Evolutionary conservation across 2,113 vertebrate genomes (phyloP).

Genomic region (Cyprinodon variegatus): DNA sequence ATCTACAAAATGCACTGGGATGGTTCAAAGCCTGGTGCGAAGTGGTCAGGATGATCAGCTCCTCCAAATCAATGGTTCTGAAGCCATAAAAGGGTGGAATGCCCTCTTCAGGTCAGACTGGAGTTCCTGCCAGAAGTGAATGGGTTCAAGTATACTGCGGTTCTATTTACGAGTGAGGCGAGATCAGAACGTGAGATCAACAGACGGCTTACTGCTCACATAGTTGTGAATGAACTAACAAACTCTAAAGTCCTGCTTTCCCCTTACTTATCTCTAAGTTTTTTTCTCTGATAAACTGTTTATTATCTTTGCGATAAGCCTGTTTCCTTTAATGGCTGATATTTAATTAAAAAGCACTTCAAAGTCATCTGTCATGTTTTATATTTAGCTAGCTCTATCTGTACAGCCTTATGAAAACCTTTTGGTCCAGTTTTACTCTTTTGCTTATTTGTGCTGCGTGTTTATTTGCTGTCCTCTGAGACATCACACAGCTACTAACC

Average conservation of each 20-base stretch:
- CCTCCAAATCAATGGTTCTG: no score
- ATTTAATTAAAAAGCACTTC: background rate
- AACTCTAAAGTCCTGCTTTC: background rate
- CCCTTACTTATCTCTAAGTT: background rate
- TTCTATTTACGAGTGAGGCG: no score
- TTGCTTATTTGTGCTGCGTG: constrained; percentile 37
- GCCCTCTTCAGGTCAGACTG: no score
- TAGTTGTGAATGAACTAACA: background rate
- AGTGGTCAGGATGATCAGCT: no score
- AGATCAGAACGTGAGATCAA: no score
- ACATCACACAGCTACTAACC: constrained; percentile 32
- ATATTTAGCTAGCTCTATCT: constrained; percentile 4
- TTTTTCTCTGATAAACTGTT: background rate
- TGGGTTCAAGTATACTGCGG: no score
- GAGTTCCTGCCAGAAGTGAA: no score
- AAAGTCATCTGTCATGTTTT: constrained; percentile 1
- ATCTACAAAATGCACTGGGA: no score
- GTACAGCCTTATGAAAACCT: constrained; percentile 23
- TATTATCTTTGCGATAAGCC: background rate
- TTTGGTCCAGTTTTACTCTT: constrained; percentile 42
- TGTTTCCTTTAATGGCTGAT: background rate
- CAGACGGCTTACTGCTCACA: background rate
- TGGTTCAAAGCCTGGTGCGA: no score
- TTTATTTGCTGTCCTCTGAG: constrained; percentile 39
- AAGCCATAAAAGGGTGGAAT: no score